These are phyloP conservation scores for Bombus confusus DNA, from an alignment of 1,140 invertebrate species.

Conservation along the genomic window DNA sequence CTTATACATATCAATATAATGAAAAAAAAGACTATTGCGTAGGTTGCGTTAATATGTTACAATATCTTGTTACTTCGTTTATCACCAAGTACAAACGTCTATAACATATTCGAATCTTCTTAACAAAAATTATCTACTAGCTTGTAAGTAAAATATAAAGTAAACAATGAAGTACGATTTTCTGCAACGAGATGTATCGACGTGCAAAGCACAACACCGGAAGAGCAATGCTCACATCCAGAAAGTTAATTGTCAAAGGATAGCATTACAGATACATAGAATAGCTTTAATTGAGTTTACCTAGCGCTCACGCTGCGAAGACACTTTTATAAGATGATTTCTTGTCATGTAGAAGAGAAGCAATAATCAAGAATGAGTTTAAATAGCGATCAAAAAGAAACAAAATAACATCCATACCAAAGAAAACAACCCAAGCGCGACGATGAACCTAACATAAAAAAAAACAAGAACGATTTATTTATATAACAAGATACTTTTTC, in stretches of 20 bases:
- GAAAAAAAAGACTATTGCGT: not conserved
- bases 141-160: not conserved
- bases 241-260: constrained; percentile 4
- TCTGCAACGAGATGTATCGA: not conserved
- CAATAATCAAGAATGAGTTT: constrained; percentile 49
- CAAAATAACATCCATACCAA: constrained; percentile 44
- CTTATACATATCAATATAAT: not conserved
- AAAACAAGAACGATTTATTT: not conserved
- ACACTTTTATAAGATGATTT: constrained; percentile 40
- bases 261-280: constrained; percentile 16
- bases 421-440: not conserved
- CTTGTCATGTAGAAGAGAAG: constrained; percentile 12
- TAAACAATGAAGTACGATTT: not conserved
- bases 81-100: no score
- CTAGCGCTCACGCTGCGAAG: constrained; percentile 39
- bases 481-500: no score
- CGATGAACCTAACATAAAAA: not conserved
- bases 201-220: constrained; percentile 1
- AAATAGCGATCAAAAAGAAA: constrained; percentile 52
- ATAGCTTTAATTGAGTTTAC: constrained; percentile 63
- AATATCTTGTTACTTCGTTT: not conserved
- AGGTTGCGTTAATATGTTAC: no score
- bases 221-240: constrained; percentile 13
- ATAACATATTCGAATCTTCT: no score
- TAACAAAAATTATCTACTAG: not conserved